Percentiles rank a stretch among this genome's conserved stretches.
phyloP scores from a whole-genome alignment of 35 echinoderm and acorn worm species.

The Ptychodera flava region DNA sequence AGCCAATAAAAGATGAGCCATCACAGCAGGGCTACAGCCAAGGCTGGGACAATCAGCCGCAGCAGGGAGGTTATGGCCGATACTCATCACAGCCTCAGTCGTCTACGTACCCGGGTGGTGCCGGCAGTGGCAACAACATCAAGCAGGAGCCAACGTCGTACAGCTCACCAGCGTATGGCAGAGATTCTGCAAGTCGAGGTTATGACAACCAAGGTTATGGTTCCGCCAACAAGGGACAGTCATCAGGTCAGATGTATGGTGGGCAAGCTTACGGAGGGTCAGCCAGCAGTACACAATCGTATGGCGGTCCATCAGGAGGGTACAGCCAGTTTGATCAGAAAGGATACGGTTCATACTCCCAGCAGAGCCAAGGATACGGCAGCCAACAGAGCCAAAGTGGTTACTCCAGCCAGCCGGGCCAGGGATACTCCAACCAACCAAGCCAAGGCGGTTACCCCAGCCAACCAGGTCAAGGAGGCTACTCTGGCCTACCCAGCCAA shows the following conservation, averaged over 20 bases:
- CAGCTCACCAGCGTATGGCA: no score
- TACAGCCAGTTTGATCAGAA: no score
- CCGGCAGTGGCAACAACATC: no score
- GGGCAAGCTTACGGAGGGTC: background rate
- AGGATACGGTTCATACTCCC: no score
- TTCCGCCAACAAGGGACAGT: background rate
- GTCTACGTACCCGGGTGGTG: no score
- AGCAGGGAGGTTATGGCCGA: no score
- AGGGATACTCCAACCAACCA: constrained; percentile 1
- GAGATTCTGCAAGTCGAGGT: background rate
- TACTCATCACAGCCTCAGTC: no score
- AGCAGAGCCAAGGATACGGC: no score
- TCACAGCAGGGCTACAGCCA: background rate
- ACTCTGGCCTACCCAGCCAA: no score
- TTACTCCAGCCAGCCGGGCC: background rate
- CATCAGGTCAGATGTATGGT: background rate
- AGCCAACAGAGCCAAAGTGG: background rate
- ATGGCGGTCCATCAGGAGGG: no score
- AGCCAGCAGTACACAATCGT: background rate
- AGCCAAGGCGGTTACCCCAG: background rate
- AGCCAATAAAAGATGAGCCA: background rate
- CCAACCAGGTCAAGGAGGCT: no score
- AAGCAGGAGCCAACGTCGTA: no score
- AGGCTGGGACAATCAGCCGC: background rate
- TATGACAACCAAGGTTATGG: background rate